Percentiles rank a stretch among this genome's conserved stretches.
phyloP scores from a whole-genome alignment of 1,140 invertebrate genomes.

The Cotesia typhae region DNA sequence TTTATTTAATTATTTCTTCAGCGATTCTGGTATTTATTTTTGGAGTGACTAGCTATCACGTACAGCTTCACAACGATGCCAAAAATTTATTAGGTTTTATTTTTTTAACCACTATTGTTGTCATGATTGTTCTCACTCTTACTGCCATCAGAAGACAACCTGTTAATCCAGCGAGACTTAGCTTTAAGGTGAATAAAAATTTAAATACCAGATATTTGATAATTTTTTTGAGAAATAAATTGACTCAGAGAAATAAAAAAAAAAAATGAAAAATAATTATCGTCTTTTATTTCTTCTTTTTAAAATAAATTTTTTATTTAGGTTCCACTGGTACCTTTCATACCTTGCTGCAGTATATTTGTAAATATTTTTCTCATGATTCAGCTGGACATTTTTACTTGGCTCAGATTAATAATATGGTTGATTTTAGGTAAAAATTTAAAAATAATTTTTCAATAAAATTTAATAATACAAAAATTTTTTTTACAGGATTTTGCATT shows the following conservation, averaged over 20 bases:
- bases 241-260: slow-evolving; percentile 5
- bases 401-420: slow-evolving; percentile 87
- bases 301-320: slow-evolving; percentile 55
- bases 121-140: slow-evolving; percentile 57
- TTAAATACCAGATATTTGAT: too few species aligned
- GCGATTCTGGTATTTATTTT: slow-evolving; percentile 51
- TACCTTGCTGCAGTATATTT: slow-evolving; percentile 84
- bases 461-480: too few species aligned
- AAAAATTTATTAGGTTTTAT: slow-evolving; percentile 48
- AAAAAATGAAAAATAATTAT: slow-evolving; percentile 22
- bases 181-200: slow-evolving; percentile 61
- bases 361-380: slow-evolving; percentile 90
- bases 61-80: slow-evolving; percentile 38
- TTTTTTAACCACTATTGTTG: slow-evolving; percentile 49
- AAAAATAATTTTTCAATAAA: background rate
- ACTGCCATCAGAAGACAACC: slow-evolving; percentile 63
- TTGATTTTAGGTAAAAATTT: slow-evolving; percentile 71
- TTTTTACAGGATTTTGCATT: slow-evolving; percentile 61
- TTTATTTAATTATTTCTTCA: slow-evolving; percentile 39
- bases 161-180: slow-evolving; percentile 53
- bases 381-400: slow-evolving; percentile 82
- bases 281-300: background rate
- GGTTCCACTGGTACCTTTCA: slow-evolving; percentile 86
- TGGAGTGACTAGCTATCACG: slow-evolving; percentile 47
- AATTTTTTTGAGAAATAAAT: too few species aligned